A percentile compares a stretch with the other conserved stretches of the same genome.
Conservation (phyloP, 2,888 invertebrate species). For the Sinohyriopsis cumingii region DNA sequence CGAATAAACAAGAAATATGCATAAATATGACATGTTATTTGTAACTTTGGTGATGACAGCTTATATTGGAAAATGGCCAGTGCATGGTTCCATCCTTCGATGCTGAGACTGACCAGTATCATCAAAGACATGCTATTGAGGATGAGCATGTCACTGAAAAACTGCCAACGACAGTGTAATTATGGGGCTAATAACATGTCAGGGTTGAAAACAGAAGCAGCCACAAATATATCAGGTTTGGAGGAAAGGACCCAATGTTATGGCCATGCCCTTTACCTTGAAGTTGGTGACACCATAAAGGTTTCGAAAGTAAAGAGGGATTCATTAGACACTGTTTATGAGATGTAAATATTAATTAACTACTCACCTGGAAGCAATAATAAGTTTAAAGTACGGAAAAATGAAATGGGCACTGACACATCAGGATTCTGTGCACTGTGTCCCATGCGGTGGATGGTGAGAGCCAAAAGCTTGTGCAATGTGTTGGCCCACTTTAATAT, state of each 20-base stretch:
- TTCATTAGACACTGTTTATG: conserved; percentile 11
- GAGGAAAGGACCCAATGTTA: conserved; percentile 36
- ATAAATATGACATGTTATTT: too few species aligned
- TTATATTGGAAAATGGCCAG: conserved; percentile 14
- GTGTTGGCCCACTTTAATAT: too few species aligned
- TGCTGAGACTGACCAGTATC: conserved; percentile 16
- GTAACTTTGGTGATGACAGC: too few species aligned
- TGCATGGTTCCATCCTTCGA: conserved; percentile 22
- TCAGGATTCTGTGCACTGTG: too few species aligned
- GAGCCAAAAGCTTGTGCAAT: too few species aligned
- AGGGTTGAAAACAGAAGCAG: conserved; percentile 29
- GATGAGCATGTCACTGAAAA: conserved; percentile 25
- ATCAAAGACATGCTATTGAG: conserved; percentile 32
- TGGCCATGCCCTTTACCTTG: conserved; percentile 32
- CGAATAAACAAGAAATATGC: too few species aligned
- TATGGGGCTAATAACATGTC: conserved; percentile 39
- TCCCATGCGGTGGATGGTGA: too few species aligned
- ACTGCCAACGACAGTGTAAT: conserved; percentile 38
- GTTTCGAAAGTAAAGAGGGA: conserved; percentile 13
- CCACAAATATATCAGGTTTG: conserved; percentile 12
- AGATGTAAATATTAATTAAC: conserved; percentile 8
- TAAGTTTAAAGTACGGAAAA: too few species aligned
- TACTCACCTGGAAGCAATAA: too few species aligned
- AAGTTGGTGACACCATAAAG: conserved; percentile 23
- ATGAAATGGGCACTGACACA: too few species aligned